Percentiles rank a stretch among this genome's conserved stretches.
phyloP scores from a whole-genome alignment of 2,113 vertebrate genomes.

The Eurystomus gularis region DNA sequence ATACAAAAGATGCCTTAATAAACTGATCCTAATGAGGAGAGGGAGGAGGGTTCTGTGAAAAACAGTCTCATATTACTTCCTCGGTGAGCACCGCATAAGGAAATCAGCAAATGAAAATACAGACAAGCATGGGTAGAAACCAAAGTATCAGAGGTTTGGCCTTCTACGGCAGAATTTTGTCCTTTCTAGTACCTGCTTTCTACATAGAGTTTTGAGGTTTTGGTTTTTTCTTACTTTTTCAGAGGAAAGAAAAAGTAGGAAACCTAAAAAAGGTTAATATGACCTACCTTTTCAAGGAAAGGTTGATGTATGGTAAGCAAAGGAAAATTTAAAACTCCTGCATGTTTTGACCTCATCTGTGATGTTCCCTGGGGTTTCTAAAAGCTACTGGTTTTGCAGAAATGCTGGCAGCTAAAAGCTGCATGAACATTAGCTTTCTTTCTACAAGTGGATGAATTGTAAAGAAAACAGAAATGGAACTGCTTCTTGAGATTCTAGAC shows the following conservation, averaged over 20 bases:
- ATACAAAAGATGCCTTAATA: background rate
- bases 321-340: background rate
- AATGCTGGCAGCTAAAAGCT: background rate
- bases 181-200: background rate
- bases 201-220: background rate
- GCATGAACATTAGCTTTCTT: background rate
- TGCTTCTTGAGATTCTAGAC: background rate
- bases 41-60: background rate
- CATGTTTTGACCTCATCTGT: background rate
- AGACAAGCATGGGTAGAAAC: background rate
- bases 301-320: background rate
- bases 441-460: background rate
- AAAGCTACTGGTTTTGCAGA: conserved; percentile 10
- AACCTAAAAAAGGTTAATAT: background rate
- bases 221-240: background rate
- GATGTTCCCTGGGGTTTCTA: background rate
- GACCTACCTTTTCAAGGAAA: background rate
- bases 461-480: background rate
- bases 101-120: background rate
- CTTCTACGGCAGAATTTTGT: background rate
- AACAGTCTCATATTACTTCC: background rate
- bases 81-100: background rate
- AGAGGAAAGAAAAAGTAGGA: background rate
- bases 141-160: background rate
- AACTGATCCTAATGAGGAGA: background rate